Evolutionary conservation across 1,140 invertebrate species (phyloP), one percentile per base, ranked within the genome.

Genomic region (Pararge aegeria): DNA sequence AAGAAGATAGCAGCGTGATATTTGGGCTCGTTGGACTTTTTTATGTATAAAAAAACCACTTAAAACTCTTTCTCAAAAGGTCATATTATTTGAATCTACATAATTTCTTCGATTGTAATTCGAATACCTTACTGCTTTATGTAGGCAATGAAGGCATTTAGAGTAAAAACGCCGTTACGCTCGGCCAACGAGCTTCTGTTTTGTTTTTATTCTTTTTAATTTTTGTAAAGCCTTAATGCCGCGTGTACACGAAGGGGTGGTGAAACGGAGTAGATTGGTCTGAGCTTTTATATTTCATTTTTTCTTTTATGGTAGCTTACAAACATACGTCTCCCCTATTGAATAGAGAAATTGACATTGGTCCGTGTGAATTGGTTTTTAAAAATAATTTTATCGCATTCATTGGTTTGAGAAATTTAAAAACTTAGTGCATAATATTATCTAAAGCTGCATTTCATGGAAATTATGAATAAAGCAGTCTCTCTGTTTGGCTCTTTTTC

Each of bases 221-320:
- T 44, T 58, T 29, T 53, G n/a, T 38, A 40, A 48, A 38, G 58
- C 44, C 56, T 59, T 71, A 62, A 64, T 64, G 56, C 63, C 69
- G 61, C 50, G 52, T 66, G 44, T 68, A 68, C 67, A 68, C 62
- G 48, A 62, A 76, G 68, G 73, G 73, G 68, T 66, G 66, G 68
- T 63, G 37, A 72, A 75, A 69, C 58, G 55, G 24, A 49, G 63
- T 62, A 53, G 53, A 57, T 66, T 68, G 50, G 10, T 49, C 29
- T 16, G 51, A 37, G 51, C 21, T 21, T 20, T 54, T 19, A 51
- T 40, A 53, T 61, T 66, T 30, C 29, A 53, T 61, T 60, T 54
- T 58, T 64, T 59, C 30, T 50, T 64, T 56, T 57, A 57, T 40
- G 18, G 18, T 48, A 55, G 29, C 52, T 24, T 55, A 46, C 34